These are phyloP conservation scores for Lepidochitona cinerea DNA, from an alignment of 2,888 invertebrate genomes.

Conservation along the genomic window DNA sequence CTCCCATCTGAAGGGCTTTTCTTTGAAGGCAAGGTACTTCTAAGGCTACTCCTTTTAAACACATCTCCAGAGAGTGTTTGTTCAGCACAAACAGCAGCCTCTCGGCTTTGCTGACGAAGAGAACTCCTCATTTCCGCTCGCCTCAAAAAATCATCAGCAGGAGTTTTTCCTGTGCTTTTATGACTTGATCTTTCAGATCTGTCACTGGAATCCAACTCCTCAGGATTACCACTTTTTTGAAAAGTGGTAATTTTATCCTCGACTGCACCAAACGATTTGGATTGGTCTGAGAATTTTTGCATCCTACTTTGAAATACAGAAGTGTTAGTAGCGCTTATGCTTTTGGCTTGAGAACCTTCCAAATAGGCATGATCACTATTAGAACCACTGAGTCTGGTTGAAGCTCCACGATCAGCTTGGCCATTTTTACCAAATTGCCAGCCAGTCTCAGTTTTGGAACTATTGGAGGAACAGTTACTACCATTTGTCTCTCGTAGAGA, in stretches of 20 bases:
- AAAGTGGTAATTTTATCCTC: too few relatives aligned
- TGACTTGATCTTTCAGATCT: too few relatives aligned
- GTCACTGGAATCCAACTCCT: too few relatives aligned
- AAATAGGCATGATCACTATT: neutral
- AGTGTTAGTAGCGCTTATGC: neutral
- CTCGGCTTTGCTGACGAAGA: neutral
- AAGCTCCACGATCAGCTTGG: neutral
- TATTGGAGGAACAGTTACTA: neutral
- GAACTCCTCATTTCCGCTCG: constrained; percentile 3
- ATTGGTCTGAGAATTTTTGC: neutral
- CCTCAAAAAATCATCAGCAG: neutral
- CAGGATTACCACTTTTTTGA: too few relatives aligned
- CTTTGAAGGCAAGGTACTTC: neutral
- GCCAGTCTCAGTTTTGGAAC: neutral
- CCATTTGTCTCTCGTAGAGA: neutral
- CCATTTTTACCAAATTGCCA: neutral
- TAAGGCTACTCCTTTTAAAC: constrained; percentile 2
- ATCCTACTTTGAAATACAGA: neutral
- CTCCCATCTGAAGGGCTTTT: neutral
- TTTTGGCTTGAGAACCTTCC: neutral
- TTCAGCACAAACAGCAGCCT: neutral
- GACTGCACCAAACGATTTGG: neutral
- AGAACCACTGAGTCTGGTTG: neutral
- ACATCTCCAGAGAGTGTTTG: neutral
- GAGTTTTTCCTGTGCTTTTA: neutral